A percentile compares a stretch with the other conserved stretches of the same genome.
Conservation (phyloP, 2,888 invertebrate species). For the Loripinus fragilis region DNA sequence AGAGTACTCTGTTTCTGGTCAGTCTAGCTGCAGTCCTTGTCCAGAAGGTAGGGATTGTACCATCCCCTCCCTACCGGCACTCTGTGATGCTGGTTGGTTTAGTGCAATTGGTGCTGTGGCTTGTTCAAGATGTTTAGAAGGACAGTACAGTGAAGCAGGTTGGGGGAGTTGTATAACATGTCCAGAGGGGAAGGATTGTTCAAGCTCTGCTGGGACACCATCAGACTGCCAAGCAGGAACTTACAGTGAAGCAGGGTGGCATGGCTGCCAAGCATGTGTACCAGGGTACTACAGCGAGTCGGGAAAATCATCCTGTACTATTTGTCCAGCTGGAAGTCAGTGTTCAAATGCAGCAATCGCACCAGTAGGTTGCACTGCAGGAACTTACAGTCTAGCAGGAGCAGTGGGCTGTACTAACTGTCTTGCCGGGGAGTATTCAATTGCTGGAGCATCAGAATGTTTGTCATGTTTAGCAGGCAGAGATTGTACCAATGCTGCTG, state of each 20-base stretch:
- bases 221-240: conserved; percentile 63
- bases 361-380: conserved; percentile 34
- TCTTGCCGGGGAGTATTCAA: conserved; percentile 47
- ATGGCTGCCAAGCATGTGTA: conserved; percentile 65
- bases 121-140: conserved; percentile 25
- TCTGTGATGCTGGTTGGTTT: conserved; percentile 62
- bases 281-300: conserved; percentile 68
- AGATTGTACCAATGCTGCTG: conserved; percentile 58
- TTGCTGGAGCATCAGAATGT: conserved; percentile 64
- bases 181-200: not conserved
- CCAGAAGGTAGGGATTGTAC: conserved; percentile 57
- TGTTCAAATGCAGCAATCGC: conserved; percentile 47
- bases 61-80: conserved; percentile 23
- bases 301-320: conserved; percentile 64
- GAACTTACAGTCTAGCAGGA: conserved; percentile 39
- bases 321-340: conserved; percentile 66
- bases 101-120: conserved; percentile 48
- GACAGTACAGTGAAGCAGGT: not conserved
- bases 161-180: not conserved
- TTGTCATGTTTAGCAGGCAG: conserved; percentile 69
- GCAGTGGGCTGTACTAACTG: not conserved
- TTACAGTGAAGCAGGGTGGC: conserved; percentile 71
- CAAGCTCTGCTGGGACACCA: conserved; percentile 11
- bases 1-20: conserved; percentile 24
- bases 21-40: conserved; percentile 41